Evolutionary conservation across 1,140 invertebrate species (phyloP).

Genomic region (Sinonovacula constricta): DNA sequence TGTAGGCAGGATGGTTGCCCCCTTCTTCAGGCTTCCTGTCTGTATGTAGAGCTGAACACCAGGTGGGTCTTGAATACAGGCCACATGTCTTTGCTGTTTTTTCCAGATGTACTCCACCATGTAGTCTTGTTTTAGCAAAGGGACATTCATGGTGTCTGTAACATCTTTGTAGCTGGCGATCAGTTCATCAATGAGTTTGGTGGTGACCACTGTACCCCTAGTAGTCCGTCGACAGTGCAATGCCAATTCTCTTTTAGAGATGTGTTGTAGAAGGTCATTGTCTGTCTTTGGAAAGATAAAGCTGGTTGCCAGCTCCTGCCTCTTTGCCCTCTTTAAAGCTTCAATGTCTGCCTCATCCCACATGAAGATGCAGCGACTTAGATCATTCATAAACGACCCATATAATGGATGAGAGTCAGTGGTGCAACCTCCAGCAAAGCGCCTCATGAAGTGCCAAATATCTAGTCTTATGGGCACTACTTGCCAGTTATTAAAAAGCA

Average conservation of each 20-base stretch:
- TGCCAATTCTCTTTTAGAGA: slow-evolving; percentile 49
- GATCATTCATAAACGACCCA: background rate
- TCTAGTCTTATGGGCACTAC: slow-evolving; percentile 43
- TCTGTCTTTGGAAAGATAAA: slow-evolving; percentile 16
- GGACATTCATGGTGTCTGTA: slow-evolving; percentile 51
- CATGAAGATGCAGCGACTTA: slow-evolving; percentile 4
- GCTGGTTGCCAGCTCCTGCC: too few relatives aligned
- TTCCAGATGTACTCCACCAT: slow-evolving; percentile 22
- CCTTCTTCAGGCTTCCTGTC: slow-evolving; percentile 35
- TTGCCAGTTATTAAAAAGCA: background rate
- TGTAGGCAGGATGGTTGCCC: slow-evolving; percentile 8
- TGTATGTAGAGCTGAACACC: slow-evolving; percentile 42
- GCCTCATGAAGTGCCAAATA: slow-evolving; percentile 62
- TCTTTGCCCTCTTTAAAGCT: background rate
- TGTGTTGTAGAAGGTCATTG: background rate
- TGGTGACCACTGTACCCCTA: slow-evolving; percentile 41
- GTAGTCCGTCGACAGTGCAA: slow-evolving; percentile 58
- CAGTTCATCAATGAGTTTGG: slow-evolving; percentile 24
- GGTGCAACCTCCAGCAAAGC: slow-evolving; percentile 42
- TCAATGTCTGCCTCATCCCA: slow-evolving; percentile 7
- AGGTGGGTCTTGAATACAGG: slow-evolving; percentile 34
- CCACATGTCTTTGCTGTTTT: slow-evolving; percentile 20
- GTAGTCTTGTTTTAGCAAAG: slow-evolving; percentile 35
- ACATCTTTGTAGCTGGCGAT: slow-evolving; percentile 26
- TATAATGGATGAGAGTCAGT: slow-evolving; percentile 56